Evolutionary conservation across 2,797 vertebrate genomes (phyloP).

Genomic region (Mus spretus): DNA sequence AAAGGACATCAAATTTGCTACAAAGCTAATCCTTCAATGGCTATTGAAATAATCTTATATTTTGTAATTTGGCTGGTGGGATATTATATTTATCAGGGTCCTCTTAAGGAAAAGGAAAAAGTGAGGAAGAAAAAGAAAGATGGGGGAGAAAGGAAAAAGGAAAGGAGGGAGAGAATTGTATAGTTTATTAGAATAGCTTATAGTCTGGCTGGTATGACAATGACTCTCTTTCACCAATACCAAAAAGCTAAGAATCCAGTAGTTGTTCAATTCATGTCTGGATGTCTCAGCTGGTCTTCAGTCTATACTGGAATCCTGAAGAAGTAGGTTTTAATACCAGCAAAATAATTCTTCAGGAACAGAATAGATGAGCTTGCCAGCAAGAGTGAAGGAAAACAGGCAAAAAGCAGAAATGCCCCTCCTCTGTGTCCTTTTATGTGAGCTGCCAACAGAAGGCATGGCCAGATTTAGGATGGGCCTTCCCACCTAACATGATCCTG

Average conservation of each 20-base stretch:
- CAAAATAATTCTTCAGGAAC: not conserved
- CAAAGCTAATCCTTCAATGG: conserved; percentile 81
- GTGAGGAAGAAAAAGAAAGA: not conserved
- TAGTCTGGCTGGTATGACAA: not conserved
- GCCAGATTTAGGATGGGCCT: not conserved
- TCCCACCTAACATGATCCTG: not conserved
- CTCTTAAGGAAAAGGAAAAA: not conserved
- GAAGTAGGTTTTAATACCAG: not conserved
- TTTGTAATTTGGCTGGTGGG: conserved; percentile 82
- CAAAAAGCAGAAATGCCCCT: not conserved
- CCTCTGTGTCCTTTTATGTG: not conserved
- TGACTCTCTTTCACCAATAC: not conserved
- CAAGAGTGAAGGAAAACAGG: not conserved
- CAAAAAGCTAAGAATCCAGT: not conserved
- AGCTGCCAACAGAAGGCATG: too few relatives aligned
- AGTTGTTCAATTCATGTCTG: not conserved
- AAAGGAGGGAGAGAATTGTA: too few relatives aligned
- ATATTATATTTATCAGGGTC: not conserved
- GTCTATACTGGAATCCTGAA: not conserved
- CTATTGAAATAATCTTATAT: conserved; percentile 81
- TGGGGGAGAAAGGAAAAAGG: not conserved
- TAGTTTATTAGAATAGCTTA: not conserved
- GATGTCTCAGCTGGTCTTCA: not conserved
- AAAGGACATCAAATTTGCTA: conserved; percentile 74
- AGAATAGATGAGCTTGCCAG: not conserved